phyloP scores from a whole-genome alignment of 2,113 vertebrate genomes.

The Butastur rufipennis region DNA sequence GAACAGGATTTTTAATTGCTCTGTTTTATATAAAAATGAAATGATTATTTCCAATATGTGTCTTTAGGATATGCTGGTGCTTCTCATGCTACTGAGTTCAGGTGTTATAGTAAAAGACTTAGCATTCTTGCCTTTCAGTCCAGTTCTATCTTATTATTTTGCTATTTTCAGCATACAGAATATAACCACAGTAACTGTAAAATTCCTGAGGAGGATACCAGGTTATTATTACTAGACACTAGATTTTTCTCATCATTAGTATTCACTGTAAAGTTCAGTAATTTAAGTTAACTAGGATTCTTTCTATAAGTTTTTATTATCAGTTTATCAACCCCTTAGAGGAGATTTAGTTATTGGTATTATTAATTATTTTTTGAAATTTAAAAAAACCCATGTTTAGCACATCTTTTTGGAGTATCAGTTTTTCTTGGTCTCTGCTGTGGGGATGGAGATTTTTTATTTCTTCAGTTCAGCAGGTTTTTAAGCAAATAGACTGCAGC shows the following conservation, averaged over 20 bases:
- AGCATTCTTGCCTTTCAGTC: neutral
- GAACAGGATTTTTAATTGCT: neutral
- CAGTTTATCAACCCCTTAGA: neutral
- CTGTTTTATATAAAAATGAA: neutral
- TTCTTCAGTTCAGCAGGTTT: neutral
- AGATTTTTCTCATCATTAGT: neutral
- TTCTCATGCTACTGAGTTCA: neutral
- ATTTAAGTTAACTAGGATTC: neutral
- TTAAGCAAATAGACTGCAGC: neutral
- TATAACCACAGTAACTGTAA: neutral
- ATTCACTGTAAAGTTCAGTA: neutral
- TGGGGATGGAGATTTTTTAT: neutral
- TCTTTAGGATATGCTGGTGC: neutral
- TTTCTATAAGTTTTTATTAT: neutral
- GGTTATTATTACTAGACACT: neutral
- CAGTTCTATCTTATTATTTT: neutral
- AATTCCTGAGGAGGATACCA: neutral
- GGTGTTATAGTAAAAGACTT: neutral
- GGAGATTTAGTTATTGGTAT: neutral
- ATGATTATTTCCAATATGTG: neutral
- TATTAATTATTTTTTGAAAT: neutral
- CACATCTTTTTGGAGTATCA: neutral
- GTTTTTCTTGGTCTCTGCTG: neutral
- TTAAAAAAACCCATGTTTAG: too few relatives aligned
- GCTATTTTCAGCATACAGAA: neutral